These are phyloP conservation scores for Rhyzopertha dominica DNA, from an alignment of 1,140 invertebrate genomes.

Conservation along the genomic window DNA sequence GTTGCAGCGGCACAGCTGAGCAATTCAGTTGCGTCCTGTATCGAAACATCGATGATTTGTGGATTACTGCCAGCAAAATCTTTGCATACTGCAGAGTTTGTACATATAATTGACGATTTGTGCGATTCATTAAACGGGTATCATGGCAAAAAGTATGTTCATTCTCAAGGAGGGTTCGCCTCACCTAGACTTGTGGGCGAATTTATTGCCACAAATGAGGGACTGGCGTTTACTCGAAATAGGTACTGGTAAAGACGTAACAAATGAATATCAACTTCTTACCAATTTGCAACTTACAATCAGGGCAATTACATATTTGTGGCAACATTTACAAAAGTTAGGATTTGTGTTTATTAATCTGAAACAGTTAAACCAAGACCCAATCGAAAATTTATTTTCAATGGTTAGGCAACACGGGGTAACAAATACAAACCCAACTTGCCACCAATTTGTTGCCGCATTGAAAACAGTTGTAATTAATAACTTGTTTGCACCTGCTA, in stretches of 20 bases:
- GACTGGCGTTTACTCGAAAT: background rate
- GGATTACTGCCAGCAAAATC: conserved; percentile 4
- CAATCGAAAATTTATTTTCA: conserved; percentile 10
- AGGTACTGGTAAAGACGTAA: background rate
- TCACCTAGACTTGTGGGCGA: background rate
- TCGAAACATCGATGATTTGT: conserved; percentile 10
- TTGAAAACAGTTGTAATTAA: conserved; percentile 13
- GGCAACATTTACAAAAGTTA: background rate
- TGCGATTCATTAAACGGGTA: conserved; percentile 13
- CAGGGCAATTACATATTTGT: too few species aligned
- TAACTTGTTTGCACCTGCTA: conserved; percentile 2
- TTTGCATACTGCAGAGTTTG: conserved; percentile 7
- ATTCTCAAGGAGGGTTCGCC: background rate
- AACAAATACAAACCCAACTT: background rate
- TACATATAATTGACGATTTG: conserved; percentile 4
- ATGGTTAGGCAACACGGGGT: conserved; percentile 6
- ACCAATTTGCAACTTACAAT: too few species aligned
- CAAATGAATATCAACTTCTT: background rate
- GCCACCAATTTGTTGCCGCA: conserved; percentile 6
- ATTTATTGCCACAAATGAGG: background rate
- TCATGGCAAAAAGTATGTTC: conserved; percentile 8
- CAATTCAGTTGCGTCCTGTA: conserved; percentile 8
- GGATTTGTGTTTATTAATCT: conserved; percentile 1
- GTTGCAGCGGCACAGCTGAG: conserved; percentile 13
- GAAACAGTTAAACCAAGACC: conserved; percentile 5